Base-by-base conservation (phyloP, 2,888 invertebrate genomes). In the Clostera curtula region DNA sequence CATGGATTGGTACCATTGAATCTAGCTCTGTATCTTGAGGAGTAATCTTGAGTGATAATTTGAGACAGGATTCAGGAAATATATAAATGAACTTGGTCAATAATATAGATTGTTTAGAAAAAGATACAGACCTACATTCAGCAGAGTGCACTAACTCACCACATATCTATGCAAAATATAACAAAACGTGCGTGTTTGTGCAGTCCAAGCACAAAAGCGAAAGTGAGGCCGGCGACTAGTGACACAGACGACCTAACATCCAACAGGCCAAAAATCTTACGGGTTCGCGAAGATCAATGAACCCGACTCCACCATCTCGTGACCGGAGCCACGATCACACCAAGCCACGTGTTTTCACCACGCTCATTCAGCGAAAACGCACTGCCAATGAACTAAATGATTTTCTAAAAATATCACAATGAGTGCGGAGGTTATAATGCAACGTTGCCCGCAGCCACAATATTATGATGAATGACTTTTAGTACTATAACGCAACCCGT, bases 381-480 rank as follows among this genome's bases (percentile, higher is more conserved):
- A 59, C 61, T 70, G 72, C 71, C 76, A 73, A 76, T 64, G 67
- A 62, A 75, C 73, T 73, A 69, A 64, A 69, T 70, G 59, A 64
- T 64, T 52, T 62, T 79, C 82, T 82, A 82, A 71, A 82, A 82
- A 82, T 82, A 82, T 49, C 71, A 67, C 73, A 74, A 69, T 66
- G 70, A 65, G 67, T 63, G 59, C 58, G 52, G 60, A 80, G 82
- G 82, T 80, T 82, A 82, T 75, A 59, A 54, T 63, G 46, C 58
- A 62, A 47, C 56, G 56, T 54, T 58, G 48, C 42, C 49, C 48
- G n/a, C n/a, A n/a, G n/a, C 43, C 53, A 55, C 46, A 45, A 39
- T 47, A 45, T 33, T 40, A 43, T 31, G 30, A 40, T 40, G 30
- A 47, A 47, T 43, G 41, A 40, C 34, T 38, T 51, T 43, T 34